A percentile compares a stretch with the other conserved stretches of the same genome.
phyloP scores from a whole-genome alignment of 2,888 invertebrate species.

The Spilosoma lubricipeda region DNA sequence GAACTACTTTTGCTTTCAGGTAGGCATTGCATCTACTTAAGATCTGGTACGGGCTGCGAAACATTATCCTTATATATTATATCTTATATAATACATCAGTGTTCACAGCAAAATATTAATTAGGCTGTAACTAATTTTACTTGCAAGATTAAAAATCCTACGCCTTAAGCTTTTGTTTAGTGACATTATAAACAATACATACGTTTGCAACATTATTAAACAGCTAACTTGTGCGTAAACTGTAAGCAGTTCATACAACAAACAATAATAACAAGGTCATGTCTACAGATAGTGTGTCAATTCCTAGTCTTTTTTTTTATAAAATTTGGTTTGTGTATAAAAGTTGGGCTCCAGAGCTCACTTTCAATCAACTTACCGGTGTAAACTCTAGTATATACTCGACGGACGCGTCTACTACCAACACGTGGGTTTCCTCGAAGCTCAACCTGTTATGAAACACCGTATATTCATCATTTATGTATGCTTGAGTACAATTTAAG shows the following conservation, averaged over 20 bases:
- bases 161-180: no score
- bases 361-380: constrained; percentile 61
- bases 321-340: neutral
- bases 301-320: neutral
- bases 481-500: neutral
- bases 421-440: constrained; percentile 63
- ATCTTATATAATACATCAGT: no score
- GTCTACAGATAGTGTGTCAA: neutral
- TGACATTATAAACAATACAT: no score
- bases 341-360: neutral
- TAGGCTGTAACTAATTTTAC: no score
- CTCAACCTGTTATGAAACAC: constrained; percentile 59
- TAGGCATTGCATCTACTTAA: no score
- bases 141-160: no score
- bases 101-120: no score
- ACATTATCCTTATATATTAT: no score
- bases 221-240: neutral
- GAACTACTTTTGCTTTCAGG: no score
- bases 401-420: constrained; percentile 63
- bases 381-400: constrained; percentile 75
- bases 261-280: neutral
- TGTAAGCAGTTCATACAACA: neutral
- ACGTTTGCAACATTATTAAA: no score
- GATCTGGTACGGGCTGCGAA: no score
- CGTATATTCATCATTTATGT: constrained; percentile 1